Evolutionary conservation across 2,113 vertebrate species (phyloP), one percentile per base, ranked within the genome.

Genomic region (Zosterops hypoxanthus): DNA sequence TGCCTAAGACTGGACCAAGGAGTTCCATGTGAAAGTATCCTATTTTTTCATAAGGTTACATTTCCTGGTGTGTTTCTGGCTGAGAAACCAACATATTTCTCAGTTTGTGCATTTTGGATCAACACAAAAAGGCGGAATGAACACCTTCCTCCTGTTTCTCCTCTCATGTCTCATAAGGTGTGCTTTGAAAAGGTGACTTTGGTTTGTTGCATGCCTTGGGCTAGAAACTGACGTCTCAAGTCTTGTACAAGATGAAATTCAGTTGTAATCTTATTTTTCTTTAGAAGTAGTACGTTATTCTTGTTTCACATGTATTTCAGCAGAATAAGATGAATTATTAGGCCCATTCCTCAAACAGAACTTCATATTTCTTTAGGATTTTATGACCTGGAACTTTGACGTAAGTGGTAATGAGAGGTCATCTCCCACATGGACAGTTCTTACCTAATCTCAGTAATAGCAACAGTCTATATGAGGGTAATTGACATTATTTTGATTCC

Each of bases 101-200:
- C 39, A 97, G 87, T 70, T 88, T 98, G 79, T 96, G 95, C 91
- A 86, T 99, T 41, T 88, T 98, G 92, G 97, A 96, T 61, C 98
- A 98, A 88, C 95, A 95, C 89, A 88, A 96, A 83, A 98, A 98
- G 76, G 97, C 97, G 5, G 79, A 97, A 34, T 96, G 57, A 97
- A n/a, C 96, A 96, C 86, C 95, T 98, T 80, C 96, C 96, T 22
- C 96, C 98, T 7, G 47, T 98, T 70, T 99, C 98, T 59, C 98
- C 98, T 31, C 92, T 98, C 57, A 81, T 97, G 41, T 97, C 99
- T 94, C 96, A 97, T 34, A 97, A 98, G 91, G 97, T 98, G 91
- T 97, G 81, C 34, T 98, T 99, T 98, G 97, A 98, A 95, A 99
- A 99, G 97, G 98, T 98, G 96, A 79, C 39, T 86, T 78, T 71